These are phyloP conservation scores for Hoplodrina blanda DNA, from an alignment of 2,888 invertebrate species.

Conservation along the genomic window DNA sequence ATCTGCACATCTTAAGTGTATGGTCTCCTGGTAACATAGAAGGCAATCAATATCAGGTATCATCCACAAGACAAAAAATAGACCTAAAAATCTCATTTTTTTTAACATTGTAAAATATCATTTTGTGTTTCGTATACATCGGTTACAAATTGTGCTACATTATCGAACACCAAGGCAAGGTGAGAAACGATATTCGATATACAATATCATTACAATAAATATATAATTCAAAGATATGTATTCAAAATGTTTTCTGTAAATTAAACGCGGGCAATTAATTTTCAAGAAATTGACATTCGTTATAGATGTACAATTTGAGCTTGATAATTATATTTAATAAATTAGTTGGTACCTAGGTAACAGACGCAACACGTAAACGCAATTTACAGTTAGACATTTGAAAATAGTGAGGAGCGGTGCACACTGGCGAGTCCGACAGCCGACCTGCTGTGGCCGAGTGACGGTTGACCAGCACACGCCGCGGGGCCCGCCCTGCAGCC, in stretches of 20 bases:
- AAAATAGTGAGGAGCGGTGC: constrained; percentile 56
- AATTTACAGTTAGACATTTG: constrained; percentile 68
- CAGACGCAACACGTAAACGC: constrained; percentile 78
- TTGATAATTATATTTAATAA: constrained; percentile 73
- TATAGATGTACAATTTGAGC: constrained; percentile 86
- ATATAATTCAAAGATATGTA: constrained; percentile 89
- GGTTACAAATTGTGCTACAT: constrained; percentile 90
- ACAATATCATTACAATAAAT: constrained; percentile 81
- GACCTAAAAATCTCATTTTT: constrained; percentile 87
- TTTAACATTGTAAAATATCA: constrained; percentile 90
- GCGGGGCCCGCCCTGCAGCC: constrained; percentile 36
- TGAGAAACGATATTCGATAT: constrained; percentile 83
- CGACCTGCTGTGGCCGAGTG: constrained; percentile 28
- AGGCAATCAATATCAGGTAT: constrained; percentile 86
- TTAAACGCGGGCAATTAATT: constrained; percentile 79
- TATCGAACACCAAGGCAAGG: constrained; percentile 90
- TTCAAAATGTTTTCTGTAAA: constrained; percentile 83
- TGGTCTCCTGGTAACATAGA: constrained; percentile 85
- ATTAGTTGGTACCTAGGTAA: constrained; percentile 74
- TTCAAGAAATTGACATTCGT: constrained; percentile 84
- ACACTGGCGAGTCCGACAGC: constrained; percentile 36
- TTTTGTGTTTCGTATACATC: constrained; percentile 89
- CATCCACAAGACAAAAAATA: constrained; percentile 84
- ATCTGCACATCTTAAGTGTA: constrained; percentile 73
- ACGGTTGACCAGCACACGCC: constrained; percentile 27